phyloP scores from a whole-genome alignment of 1,140 invertebrate species.

The Drosophila ironensis region DNA sequence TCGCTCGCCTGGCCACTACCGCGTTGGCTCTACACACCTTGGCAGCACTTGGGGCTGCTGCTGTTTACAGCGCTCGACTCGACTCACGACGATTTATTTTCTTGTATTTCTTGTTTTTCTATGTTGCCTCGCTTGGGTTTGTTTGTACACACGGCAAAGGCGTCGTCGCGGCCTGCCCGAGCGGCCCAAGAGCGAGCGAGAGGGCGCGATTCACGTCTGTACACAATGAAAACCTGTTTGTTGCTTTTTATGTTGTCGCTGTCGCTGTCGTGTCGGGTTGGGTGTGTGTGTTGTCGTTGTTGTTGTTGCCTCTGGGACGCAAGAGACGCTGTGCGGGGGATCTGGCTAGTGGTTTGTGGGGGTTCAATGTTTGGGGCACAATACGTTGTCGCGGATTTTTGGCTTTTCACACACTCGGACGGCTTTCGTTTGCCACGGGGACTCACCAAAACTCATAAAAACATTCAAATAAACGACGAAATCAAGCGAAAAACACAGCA shows the following conservation, averaged over 20 bases:
- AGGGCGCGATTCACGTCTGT: conserved; percentile 66
- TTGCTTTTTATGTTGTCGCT: conserved; percentile 57
- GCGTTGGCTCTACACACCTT: conserved; percentile 38
- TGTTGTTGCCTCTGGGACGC: conserved; percentile 9
- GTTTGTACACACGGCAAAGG: conserved; percentile 43
- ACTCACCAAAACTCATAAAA: conserved; percentile 77
- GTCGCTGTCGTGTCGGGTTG: conserved; percentile 31
- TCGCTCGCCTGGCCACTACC: conserved; percentile 47
- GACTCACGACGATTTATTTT: conserved; percentile 60
- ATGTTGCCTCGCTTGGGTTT: conserved; percentile 60
- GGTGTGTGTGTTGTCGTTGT: conserved; percentile 53
- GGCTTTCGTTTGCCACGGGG: background rate
- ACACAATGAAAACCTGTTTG: conserved; percentile 80
- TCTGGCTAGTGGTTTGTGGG: conserved; percentile 29
- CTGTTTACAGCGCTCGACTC: conserved; percentile 58
- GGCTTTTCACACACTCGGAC: background rate
- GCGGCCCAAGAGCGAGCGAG: conserved; percentile 25
- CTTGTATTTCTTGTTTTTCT: conserved; percentile 75
- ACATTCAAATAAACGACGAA: conserved; percentile 70
- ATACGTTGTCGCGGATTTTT: background rate
- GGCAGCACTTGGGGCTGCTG: conserved; percentile 50
- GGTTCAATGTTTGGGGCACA: conserved; percentile 36
- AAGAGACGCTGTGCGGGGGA: conserved; percentile 60
- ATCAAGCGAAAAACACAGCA: conserved; percentile 74
- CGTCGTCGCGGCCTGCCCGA: no score